These are phyloP conservation scores for Elysia crispata DNA, from an alignment of 2,888 invertebrate species.

Conservation along the genomic window DNA sequence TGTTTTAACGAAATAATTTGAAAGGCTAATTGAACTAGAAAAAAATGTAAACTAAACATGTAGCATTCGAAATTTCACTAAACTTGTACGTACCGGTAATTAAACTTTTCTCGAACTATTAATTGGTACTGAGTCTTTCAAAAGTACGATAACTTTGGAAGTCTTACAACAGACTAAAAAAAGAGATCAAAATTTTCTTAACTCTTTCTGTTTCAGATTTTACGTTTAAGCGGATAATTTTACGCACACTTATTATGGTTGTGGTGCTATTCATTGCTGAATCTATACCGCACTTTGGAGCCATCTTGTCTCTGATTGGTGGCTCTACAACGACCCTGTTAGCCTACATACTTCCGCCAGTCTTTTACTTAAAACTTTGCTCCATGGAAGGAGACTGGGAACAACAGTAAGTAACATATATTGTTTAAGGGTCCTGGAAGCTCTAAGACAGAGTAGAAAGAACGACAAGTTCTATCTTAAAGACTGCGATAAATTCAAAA, in stretches of 20 bases:
- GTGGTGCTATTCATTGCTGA: slow-evolving; percentile 88
- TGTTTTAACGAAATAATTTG: too few relatives aligned
- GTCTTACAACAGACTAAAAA: too few relatives aligned
- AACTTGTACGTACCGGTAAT: too few relatives aligned
- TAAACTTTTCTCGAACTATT: too few relatives aligned
- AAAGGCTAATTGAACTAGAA: too few relatives aligned
- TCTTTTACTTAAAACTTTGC: slow-evolving; percentile 86
- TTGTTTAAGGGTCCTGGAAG: neutral
- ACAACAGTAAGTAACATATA: slow-evolving; percentile 75
- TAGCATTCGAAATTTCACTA: too few relatives aligned
- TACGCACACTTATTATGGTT: slow-evolving; percentile 85
- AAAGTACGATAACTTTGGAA: too few relatives aligned
- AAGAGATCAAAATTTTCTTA: neutral
- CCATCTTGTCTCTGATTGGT: slow-evolving; percentile 91
- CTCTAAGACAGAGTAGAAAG: neutral
- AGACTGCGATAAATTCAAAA: too few relatives aligned
- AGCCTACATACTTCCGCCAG: slow-evolving; percentile 89
- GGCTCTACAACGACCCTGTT: slow-evolving; percentile 90
- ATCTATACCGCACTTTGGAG: slow-evolving; percentile 89
- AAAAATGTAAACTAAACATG: too few relatives aligned
- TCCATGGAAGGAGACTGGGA: slow-evolving; percentile 79
- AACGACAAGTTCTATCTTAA: too few relatives aligned
- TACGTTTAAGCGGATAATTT: slow-evolving; percentile 84
- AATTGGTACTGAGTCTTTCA: too few relatives aligned
- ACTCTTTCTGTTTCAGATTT: slow-evolving; percentile 79